Evolutionary conservation across 2,888 invertebrate genomes (phyloP).

Genomic region (Eumacrocentrus americanus): DNA sequence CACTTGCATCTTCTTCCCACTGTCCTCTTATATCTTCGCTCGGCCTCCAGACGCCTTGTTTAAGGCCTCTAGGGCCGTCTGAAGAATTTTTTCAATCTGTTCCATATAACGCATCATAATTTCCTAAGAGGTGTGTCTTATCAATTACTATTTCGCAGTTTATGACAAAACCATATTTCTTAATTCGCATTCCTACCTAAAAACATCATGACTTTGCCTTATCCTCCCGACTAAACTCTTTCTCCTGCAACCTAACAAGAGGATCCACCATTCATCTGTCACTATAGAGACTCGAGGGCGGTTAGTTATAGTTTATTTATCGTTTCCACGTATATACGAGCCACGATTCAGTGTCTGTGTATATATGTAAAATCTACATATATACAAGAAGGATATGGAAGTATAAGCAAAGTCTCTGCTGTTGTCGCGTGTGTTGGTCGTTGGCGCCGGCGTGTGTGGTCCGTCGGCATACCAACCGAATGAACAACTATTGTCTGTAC

Average conservation of each 20-base stretch:
- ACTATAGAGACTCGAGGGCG: constrained; percentile 56
- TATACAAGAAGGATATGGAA: not conserved
- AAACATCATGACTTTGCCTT: too few species aligned
- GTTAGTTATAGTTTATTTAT: constrained; percentile 61
- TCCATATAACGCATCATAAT: too few species aligned
- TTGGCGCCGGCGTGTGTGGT: constrained; percentile 61
- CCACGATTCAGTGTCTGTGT: constrained; percentile 25
- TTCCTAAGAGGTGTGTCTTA: too few species aligned
- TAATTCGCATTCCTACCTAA: too few species aligned
- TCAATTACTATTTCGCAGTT: too few species aligned
- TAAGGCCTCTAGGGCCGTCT: too few species aligned
- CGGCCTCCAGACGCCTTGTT: too few species aligned
- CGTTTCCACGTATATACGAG: constrained; percentile 53
- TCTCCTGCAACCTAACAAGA: constrained; percentile 54
- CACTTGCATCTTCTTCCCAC: constrained; percentile 3
- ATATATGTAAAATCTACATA: not conserved
- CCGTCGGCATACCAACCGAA: constrained; percentile 53
- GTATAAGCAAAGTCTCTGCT: not conserved
- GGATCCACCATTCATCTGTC: constrained; percentile 60
- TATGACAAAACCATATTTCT: too few species aligned
- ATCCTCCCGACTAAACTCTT: too few species aligned
- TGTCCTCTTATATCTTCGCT: not conserved
- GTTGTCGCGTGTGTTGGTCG: constrained; percentile 47
- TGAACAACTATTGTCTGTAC: constrained; percentile 52
- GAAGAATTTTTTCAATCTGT: too few species aligned